Evolutionary conservation across 2,797 vertebrate genomes (phyloP).

Genomic region (Enteromius fasciolatus): DNA sequence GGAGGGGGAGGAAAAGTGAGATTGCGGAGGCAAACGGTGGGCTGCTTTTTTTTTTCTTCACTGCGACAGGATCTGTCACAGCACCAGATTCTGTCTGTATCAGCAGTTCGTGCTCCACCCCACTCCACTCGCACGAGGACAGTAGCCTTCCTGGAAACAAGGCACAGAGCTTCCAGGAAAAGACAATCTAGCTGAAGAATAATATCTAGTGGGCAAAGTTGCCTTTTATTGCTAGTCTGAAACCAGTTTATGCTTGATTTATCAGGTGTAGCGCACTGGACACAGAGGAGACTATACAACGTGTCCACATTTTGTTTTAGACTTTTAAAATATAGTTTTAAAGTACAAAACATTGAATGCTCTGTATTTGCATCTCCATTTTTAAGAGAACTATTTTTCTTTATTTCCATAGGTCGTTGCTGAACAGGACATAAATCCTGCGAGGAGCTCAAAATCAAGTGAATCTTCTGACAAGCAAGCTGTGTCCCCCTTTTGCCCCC

Average conservation of each 20-base stretch:
- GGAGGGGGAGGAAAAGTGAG: background rate
- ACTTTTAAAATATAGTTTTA: background rate
- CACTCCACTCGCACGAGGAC: conserved; percentile 25
- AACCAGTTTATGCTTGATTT: conserved; percentile 2
- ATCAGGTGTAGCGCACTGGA: background rate
- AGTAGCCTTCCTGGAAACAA: conserved; percentile 35
- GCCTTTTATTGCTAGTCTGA: conserved; percentile 20
- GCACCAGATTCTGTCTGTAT: conserved; percentile 52
- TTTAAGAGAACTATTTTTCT: conserved; percentile 31
- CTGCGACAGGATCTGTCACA: conserved; percentile 61
- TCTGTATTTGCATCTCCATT: background rate
- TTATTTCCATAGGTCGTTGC: conserved; percentile 78
- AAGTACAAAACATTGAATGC: background rate
- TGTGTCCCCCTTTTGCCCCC: conserved; percentile 40
- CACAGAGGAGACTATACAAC: background rate
- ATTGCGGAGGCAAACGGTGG: conserved; percentile 33
- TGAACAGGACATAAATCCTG: conserved; percentile 82
- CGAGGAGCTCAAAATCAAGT: conserved; percentile 30
- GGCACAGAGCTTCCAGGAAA: conserved; percentile 11
- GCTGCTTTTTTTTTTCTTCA: conserved; percentile 1
- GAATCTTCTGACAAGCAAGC: conserved; percentile 59
- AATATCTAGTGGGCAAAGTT: conserved; percentile 20
- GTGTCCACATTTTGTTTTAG: background rate
- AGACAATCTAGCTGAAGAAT: conserved; percentile 15
- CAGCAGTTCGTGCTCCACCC: conserved; percentile 54